Evolutionary conservation across 2,797 vertebrate genomes (phyloP).

Genomic region (Hoplostethus atlanticus): DNA sequence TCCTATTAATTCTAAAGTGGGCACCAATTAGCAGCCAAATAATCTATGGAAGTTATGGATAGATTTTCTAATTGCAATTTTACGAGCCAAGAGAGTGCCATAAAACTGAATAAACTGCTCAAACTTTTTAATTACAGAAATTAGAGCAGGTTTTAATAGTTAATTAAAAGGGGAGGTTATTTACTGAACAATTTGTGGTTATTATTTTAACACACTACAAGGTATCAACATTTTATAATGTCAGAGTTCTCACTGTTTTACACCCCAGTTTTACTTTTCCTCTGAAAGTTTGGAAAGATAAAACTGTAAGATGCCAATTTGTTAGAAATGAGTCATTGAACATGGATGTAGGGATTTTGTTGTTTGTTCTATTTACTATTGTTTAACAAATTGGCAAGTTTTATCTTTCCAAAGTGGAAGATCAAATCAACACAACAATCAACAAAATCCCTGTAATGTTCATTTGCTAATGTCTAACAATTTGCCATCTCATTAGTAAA

Average conservation of each 20-base stretch:
- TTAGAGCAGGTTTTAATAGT: constrained; percentile 66
- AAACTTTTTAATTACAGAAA: constrained; percentile 79
- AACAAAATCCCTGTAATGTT: constrained; percentile 21
- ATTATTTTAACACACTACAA: constrained; percentile 49
- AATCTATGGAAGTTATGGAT: constrained; percentile 68
- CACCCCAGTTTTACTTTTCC: neutral
- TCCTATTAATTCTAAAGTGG: constrained; percentile 75
- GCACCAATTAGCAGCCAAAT: constrained; percentile 74
- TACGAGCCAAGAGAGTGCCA: constrained; percentile 63
- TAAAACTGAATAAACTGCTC: constrained; percentile 69
- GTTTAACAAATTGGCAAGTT: constrained; percentile 39
- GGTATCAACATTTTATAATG: constrained; percentile 21
- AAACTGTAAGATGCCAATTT: constrained; percentile 32
- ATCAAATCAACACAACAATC: constrained; percentile 55
- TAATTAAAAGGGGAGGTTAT: constrained; percentile 68
- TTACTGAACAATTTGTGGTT: constrained; percentile 50
- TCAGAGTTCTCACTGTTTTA: constrained; percentile 17
- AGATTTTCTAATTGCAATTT: constrained; percentile 74
- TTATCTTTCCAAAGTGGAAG: constrained; percentile 35
- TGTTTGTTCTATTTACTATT: constrained; percentile 37
- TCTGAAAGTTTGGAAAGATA: constrained; percentile 19
- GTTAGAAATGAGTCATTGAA: constrained; percentile 21
- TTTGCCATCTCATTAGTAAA: constrained; percentile 31
- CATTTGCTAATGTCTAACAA: constrained; percentile 33
- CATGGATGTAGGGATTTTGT: no score